Conservation (phyloP, 2,888 invertebrate species). For the Norana najaformis region DNA sequence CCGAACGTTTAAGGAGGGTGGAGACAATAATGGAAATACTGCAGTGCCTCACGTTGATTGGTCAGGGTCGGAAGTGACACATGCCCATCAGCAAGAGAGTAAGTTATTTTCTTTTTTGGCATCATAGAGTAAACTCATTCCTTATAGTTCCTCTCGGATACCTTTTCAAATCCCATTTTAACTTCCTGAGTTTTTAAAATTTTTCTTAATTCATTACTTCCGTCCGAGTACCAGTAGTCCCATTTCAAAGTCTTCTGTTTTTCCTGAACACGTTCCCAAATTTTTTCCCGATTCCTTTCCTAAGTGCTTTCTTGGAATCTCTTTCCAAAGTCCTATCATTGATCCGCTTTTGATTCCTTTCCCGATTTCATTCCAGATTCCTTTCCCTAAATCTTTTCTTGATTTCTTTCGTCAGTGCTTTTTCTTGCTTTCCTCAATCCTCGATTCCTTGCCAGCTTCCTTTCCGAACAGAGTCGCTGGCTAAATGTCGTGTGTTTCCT, state of each 20-base stretch:
- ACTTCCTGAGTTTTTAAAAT: not conserved
- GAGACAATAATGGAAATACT: constrained; percentile 23
- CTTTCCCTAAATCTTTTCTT: no score
- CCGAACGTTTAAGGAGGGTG: not conserved
- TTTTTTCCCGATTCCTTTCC: not conserved
- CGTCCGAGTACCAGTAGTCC: not conserved
- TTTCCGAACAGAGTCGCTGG: no score
- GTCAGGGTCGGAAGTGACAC: not conserved
- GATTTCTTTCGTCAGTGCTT: no score
- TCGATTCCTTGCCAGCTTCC: no score
- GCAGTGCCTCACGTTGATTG: constrained; percentile 22
- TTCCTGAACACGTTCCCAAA: not conserved
- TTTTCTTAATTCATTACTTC: not conserved
- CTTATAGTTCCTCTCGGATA: not conserved
- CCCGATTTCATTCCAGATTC: no score
- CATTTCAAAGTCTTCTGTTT: not conserved
- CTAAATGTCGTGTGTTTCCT: not conserved
- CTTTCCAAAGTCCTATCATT: no score
- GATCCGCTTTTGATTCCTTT: no score
- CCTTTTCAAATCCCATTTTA: not conserved
- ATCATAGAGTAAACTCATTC: not conserved
- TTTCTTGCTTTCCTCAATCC: no score
- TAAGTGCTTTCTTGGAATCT: no score
- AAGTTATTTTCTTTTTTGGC: not conserved
- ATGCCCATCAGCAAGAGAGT: not conserved